Conservation (phyloP, 2,113 vertebrate species). For the Xenopus laevis region DNA sequence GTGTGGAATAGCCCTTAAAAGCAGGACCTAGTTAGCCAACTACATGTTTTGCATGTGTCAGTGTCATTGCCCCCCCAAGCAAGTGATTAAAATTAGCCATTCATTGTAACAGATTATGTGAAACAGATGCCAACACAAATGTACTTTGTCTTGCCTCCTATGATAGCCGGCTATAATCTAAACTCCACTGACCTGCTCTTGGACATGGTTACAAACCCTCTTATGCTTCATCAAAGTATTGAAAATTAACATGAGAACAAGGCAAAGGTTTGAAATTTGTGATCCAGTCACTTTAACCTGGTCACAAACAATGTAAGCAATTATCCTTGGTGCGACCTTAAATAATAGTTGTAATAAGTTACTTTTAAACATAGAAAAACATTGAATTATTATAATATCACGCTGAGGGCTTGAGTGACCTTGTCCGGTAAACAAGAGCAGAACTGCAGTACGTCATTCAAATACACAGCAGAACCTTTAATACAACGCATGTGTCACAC, state of each 20-base stretch:
- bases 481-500: not conserved
- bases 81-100: too few relatives aligned
- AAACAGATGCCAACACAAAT: too few relatives aligned
- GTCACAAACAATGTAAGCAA: constrained; percentile 42
- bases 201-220: not conserved
- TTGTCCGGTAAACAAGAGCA: constrained; percentile 22
- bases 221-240: constrained; percentile 1
- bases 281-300: constrained; percentile 40
- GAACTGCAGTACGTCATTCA: constrained; percentile 32
- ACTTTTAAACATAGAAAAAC: constrained; percentile 34
- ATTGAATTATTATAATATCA: constrained; percentile 32
- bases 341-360: constrained; percentile 44
- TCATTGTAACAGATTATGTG: too few relatives aligned
- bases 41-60: too few relatives aligned
- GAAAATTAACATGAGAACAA: constrained; percentile 7
- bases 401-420: constrained; percentile 20
- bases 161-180: not conserved
- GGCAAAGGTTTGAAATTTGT: constrained; percentile 9
- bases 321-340: constrained; percentile 31
- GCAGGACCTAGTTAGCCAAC: too few relatives aligned
- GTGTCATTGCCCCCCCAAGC: too few relatives aligned
- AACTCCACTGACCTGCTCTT: not conserved
- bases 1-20: too few relatives aligned
- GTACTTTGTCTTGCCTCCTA: too few relatives aligned
- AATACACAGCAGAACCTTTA: not conserved